A percentile compares a stretch with the other conserved stretches of the same genome.
Evolutionary conservation across 2,113 vertebrate species (phyloP).

Genomic region (Columba janthina): DNA sequence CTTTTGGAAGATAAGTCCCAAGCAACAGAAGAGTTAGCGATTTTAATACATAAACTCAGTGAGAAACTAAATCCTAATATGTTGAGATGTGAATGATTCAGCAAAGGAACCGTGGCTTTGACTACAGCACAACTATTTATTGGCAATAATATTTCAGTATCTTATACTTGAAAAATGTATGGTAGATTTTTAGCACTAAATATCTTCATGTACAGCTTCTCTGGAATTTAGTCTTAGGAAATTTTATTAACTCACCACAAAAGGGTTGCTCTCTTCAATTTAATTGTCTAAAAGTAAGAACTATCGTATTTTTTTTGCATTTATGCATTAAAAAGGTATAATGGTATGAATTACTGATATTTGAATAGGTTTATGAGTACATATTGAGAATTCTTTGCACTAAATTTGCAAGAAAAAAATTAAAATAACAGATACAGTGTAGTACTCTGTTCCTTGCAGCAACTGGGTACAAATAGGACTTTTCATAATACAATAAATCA

Average conservation of each 20-base stretch:
- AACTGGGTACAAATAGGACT: background rate
- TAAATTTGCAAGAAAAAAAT: conserved; percentile 32
- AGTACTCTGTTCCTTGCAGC: conserved; percentile 2
- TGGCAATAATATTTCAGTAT: conserved; percentile 83
- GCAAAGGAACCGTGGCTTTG: conserved; percentile 18
- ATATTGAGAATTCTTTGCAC: conserved; percentile 49
- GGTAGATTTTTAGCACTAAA: conserved; percentile 74
- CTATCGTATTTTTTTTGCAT: background rate
- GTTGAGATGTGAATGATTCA: conserved; percentile 76
- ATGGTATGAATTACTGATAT: conserved; percentile 38
- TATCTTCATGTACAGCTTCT: conserved; percentile 74
- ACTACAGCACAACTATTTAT: conserved; percentile 76
- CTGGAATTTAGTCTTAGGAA: conserved; percentile 64
- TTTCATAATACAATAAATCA: background rate
- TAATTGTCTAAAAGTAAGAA: conserved; percentile 52
- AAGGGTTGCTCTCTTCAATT: conserved; percentile 41
- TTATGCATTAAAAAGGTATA: conserved; percentile 13
- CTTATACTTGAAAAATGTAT: conserved; percentile 79
- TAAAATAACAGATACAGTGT: background rate
- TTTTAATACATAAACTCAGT: conserved; percentile 87
- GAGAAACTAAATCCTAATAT: conserved; percentile 81
- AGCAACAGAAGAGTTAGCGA: conserved; percentile 85
- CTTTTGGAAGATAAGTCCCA: conserved; percentile 90
- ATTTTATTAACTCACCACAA: conserved; percentile 63
- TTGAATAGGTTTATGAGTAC: conserved; percentile 48